phyloP scores from a whole-genome alignment of 2,888 invertebrate species.

The Tryphoninae sp. region DNA sequence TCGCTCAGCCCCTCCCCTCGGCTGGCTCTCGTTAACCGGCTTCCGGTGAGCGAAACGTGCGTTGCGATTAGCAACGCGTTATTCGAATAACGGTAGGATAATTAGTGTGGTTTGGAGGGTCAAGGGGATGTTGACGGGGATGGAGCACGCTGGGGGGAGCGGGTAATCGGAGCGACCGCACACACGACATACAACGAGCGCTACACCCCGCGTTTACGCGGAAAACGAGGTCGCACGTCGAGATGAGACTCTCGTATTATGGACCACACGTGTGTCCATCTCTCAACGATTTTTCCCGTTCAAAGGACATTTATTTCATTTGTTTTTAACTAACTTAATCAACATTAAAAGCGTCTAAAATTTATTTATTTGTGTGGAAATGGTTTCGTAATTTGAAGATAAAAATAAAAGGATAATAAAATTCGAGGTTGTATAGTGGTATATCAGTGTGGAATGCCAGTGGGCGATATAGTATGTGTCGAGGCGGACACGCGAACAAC shows the following conservation, averaged over 20 bases:
- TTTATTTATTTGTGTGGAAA: neutral
- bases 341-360: neutral
- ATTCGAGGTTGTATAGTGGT: neutral
- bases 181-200: constrained; percentile 14
- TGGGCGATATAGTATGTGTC: constrained; percentile 22
- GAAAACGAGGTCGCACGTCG: constrained; percentile 23
- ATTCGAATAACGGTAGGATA: constrained; percentile 54
- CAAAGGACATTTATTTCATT: neutral
- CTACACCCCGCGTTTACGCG: neutral
- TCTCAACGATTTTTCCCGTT: neutral
- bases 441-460: constrained; percentile 3
- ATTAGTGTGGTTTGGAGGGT: constrained; percentile 51
- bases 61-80: constrained; percentile 58
- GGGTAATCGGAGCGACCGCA: constrained; percentile 35
- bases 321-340: neutral
- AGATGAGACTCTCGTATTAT: constrained; percentile 11
- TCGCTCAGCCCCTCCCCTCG: neutral
- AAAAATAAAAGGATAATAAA: constrained; percentile 8
- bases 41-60: constrained; percentile 55
- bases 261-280: constrained; percentile 3
- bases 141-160: neutral
- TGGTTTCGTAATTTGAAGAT: neutral
- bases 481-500: constrained; percentile 46
- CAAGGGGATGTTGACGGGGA: neutral
- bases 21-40: constrained; percentile 30